These are phyloP conservation scores for Parazoanthus atlanticus DNA, from an alignment of 92 coral and sea anemone genomes.

Conservation along the genomic window DNA sequence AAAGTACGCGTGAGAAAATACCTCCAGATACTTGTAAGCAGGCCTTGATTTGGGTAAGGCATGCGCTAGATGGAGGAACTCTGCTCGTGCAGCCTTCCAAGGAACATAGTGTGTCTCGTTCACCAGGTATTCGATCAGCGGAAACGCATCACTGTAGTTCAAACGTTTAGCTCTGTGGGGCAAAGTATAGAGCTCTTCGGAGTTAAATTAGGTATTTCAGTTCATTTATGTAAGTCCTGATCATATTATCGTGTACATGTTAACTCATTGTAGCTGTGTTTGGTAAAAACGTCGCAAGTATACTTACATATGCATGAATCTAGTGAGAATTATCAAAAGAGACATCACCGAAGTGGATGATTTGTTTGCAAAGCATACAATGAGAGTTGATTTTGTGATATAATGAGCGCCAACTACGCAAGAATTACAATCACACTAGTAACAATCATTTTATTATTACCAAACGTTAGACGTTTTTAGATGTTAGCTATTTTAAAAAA, in stretches of 20 bases:
- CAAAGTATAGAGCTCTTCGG: background rate
- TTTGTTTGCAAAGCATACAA: too few species aligned
- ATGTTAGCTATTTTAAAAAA: too few species aligned
- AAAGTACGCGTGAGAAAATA: background rate
- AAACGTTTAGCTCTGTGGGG: constrained; percentile 44
- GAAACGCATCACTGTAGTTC: constrained; percentile 52
- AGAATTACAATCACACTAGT: too few species aligned
- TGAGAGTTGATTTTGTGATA: too few species aligned
- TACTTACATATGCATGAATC: too few species aligned
- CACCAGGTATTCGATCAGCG: constrained; percentile 47
- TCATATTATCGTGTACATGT: background rate
- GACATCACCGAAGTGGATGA: too few species aligned
- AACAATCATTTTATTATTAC: too few species aligned
- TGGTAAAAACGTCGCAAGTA: too few species aligned
- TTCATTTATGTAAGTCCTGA: background rate
- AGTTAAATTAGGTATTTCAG: background rate
- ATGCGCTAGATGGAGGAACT: constrained; percentile 17
- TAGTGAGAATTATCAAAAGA: too few species aligned
- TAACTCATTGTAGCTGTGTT: background rate
- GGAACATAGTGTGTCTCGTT: constrained; percentile 66
- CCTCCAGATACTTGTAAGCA: constrained; percentile 63
- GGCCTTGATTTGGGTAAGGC: constrained; percentile 54
- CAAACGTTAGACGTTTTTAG: too few species aligned
- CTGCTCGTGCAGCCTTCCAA: constrained; percentile 58
- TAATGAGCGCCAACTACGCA: too few species aligned